phyloP scores from a whole-genome alignment of 2,797 vertebrate genomes.

The Furcifer pardalis region DNA sequence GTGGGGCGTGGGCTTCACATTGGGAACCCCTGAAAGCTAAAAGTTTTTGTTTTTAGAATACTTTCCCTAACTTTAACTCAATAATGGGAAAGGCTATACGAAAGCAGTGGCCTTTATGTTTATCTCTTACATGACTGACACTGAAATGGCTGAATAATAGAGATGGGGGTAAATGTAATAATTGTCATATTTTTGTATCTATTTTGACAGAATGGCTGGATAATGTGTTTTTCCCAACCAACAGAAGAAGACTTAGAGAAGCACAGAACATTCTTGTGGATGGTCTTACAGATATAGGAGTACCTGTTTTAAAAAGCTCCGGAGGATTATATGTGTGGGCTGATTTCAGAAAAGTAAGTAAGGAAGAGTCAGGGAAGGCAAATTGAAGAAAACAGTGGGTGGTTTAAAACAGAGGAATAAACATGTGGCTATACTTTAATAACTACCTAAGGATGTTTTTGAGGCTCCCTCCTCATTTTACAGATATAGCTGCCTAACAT shows the following conservation, averaged over 20 bases:
- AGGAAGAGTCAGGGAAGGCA: neutral
- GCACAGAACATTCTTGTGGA: constrained; percentile 42
- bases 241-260: constrained; percentile 52
- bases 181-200: constrained; percentile 13
- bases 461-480: too few relatives aligned
- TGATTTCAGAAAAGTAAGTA: constrained; percentile 63
- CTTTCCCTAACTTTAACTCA: neutral
- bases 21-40: too few relatives aligned
- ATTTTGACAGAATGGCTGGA: constrained; percentile 56
- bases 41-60: neutral
- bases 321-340: constrained; percentile 63
- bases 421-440: neutral
- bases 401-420: neutral
- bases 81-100: neutral
- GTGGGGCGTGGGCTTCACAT: too few relatives aligned
- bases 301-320: constrained; percentile 50
- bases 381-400: neutral
- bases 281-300: constrained; percentile 49
- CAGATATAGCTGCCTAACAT: too few relatives aligned
- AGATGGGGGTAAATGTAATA: neutral
- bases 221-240: constrained; percentile 57
- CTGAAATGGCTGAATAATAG: neutral
- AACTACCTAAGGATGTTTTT: too few relatives aligned
- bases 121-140: neutral
- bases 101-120: neutral